These are phyloP conservation scores for Epirrita christyi DNA, from an alignment of 2,888 invertebrate species.

Conservation along the genomic window DNA sequence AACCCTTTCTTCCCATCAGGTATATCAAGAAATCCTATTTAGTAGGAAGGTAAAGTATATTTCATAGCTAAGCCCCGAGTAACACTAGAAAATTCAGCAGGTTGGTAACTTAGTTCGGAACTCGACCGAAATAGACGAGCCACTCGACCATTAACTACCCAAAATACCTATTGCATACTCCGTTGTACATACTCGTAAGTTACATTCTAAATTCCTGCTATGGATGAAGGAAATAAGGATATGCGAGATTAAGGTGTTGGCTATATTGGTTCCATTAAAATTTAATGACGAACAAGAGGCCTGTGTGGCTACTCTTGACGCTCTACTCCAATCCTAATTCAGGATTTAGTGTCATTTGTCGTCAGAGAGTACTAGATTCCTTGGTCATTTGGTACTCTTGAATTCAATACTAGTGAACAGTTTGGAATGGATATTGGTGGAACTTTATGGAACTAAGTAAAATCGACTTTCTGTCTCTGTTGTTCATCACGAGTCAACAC, in stretches of 20 bases:
- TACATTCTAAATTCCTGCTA: conserved; percentile 20
- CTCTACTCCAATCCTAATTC: too few relatives aligned
- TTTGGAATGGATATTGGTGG: too few relatives aligned
- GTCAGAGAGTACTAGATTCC: too few relatives aligned
- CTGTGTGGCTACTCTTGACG: too few relatives aligned
- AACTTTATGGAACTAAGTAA: too few relatives aligned
- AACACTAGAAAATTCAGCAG: conserved; percentile 30
- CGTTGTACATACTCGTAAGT: conserved; percentile 15
- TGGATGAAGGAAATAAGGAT: conserved; percentile 7
- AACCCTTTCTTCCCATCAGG: not conserved
- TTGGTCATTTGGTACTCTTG: too few relatives aligned
- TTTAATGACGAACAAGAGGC: too few relatives aligned
- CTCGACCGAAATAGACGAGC: conserved; percentile 16
- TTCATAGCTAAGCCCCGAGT: conserved; percentile 8
- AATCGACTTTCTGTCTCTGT: too few relatives aligned
- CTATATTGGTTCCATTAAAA: not conserved
- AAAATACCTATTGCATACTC: conserved; percentile 29
- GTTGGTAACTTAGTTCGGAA: conserved; percentile 25
- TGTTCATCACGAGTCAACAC: too few relatives aligned
- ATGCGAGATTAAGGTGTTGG: not conserved
- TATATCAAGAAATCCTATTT: not conserved
- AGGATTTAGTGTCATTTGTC: too few relatives aligned
- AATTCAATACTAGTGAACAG: too few relatives aligned
- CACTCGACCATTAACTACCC: conserved; percentile 22
- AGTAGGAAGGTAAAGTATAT: not conserved